Evolutionary conservation across 2,888 invertebrate genomes (phyloP).

Genomic region (Xanthia icteritia): DNA sequence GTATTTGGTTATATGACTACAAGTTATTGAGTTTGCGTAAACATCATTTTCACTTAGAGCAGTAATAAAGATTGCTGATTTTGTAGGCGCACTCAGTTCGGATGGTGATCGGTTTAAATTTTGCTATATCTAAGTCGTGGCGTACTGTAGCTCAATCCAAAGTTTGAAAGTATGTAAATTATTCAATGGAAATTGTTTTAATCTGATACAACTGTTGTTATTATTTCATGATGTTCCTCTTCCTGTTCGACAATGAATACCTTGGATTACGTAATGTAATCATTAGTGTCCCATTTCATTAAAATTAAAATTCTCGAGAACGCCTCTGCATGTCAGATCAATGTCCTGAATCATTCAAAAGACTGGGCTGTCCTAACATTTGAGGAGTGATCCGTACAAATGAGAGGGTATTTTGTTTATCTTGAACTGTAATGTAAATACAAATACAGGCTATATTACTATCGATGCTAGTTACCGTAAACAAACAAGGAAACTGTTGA

Average conservation of each 20-base stretch:
- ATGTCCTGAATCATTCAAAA: slow-evolving; percentile 34
- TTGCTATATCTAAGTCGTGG: no score
- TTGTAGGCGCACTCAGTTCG: no score
- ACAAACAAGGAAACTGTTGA: slow-evolving; percentile 58
- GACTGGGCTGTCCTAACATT: slow-evolving; percentile 14
- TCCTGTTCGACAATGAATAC: slow-evolving; percentile 12
- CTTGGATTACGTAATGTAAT: slow-evolving; percentile 30
- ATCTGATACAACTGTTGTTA: slow-evolving; percentile 28
- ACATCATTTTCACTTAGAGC: no score
- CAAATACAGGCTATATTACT: slow-evolving; percentile 34
- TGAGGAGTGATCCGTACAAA: neutral
- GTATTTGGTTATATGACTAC: no score
- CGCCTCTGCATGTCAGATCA: slow-evolving; percentile 25
- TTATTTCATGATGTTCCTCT: slow-evolving; percentile 16
- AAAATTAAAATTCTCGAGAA: slow-evolving; percentile 46
- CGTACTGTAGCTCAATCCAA: slow-evolving; percentile 25
- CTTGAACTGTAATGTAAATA: slow-evolving; percentile 38
- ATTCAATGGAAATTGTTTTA: slow-evolving; percentile 55
- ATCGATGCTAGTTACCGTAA: slow-evolving; percentile 44
- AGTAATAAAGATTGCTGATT: no score
- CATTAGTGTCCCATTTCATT: slow-evolving; percentile 30
- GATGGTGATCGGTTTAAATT: no score
- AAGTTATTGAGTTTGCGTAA: no score
- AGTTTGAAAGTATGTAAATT: slow-evolving; percentile 57
- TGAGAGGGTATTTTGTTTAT: slow-evolving; percentile 27